Conservation (phyloP, 53 echinoderm and acorn worm genomes). For the Temnopleurus reevesii region DNA sequence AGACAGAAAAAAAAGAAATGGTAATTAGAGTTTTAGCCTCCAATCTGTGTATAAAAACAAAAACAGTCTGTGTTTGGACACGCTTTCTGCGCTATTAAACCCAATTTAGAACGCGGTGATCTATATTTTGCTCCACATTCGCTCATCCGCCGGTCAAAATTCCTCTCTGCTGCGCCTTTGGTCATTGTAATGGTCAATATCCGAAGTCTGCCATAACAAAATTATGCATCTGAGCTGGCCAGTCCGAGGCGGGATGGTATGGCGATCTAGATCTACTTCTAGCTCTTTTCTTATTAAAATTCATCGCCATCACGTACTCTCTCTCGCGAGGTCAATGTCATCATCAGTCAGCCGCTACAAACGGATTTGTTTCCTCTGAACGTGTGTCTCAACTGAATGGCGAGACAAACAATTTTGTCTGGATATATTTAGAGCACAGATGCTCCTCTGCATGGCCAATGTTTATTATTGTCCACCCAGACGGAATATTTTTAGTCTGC, state of each 20-base stretch:
- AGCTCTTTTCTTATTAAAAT: constrained; percentile 28
- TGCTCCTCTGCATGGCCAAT: background rate
- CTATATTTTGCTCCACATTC: constrained; percentile 26
- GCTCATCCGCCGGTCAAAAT: constrained; percentile 20
- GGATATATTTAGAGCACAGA: constrained; percentile 7
- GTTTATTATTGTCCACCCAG: background rate
- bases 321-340: constrained; percentile 15
- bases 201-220: background rate
- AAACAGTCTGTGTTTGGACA: background rate
- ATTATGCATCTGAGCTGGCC: background rate
- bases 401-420: constrained; percentile 30
- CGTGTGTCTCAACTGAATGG: background rate
- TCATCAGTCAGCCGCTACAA: background rate
- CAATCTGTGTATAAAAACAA: background rate
- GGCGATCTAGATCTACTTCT: constrained; percentile 32
- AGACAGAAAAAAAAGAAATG: too few relatives aligned
- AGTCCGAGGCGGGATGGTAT: constrained; percentile 5
- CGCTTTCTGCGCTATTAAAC: background rate
- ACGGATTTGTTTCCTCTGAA: background rate
- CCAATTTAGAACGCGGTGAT: background rate
- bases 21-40: too few relatives aligned
- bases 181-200: constrained; percentile 27
- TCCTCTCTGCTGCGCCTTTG: constrained; percentile 18
- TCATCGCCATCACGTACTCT: constrained; percentile 3
- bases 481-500: background rate